phyloP scores from a whole-genome alignment of 2,888 invertebrate species.

The Cheilosia grossa region DNA sequence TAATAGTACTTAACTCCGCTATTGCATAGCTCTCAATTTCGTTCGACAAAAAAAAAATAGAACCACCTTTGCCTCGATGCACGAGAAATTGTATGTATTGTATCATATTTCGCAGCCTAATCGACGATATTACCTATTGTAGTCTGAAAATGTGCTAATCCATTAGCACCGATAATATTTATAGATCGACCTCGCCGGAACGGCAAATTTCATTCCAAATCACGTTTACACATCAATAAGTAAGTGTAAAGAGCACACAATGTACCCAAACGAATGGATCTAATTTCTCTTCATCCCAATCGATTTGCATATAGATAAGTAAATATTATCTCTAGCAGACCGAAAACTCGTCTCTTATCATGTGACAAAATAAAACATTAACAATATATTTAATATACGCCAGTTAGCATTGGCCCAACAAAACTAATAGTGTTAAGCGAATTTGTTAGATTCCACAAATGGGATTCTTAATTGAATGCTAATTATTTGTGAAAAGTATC shows the following conservation, averaged over 20 bases:
- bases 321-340: neutral
- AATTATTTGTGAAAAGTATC: constrained; percentile 48
- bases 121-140: neutral
- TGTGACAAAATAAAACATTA: constrained; percentile 49
- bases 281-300: neutral
- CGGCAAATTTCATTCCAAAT: constrained; percentile 28
- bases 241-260: constrained; percentile 29
- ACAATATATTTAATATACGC: constrained; percentile 34
- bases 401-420: constrained; percentile 48
- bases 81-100: no score
- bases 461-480: constrained; percentile 41
- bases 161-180: constrained; percentile 20
- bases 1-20: no score
- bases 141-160: constrained; percentile 24
- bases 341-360: constrained; percentile 46
- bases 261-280: neutral
- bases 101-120: neutral
- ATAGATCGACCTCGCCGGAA: constrained; percentile 8
- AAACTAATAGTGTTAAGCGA: constrained; percentile 46
- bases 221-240: constrained; percentile 21
- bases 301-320: neutral
- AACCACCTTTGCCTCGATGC: no score
- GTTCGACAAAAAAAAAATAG: no score
- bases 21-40: no score
- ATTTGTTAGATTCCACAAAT: constrained; percentile 51